Evolutionary conservation across 2,888 invertebrate species (phyloP).

Genomic region (Drosophila melanocephala): DNA sequence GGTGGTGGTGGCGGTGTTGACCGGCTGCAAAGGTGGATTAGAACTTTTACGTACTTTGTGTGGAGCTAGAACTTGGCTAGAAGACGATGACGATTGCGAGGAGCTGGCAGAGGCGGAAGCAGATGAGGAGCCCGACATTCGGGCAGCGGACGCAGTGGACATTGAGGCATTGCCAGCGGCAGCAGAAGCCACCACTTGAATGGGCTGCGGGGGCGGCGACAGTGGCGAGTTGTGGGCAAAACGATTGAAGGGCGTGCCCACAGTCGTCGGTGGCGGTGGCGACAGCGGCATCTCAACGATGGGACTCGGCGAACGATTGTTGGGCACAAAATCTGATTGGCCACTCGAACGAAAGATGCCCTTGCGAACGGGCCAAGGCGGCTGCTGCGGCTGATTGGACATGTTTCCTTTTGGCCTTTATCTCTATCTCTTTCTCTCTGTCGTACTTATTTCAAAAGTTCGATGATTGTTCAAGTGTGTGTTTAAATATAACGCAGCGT

Average conservation of each 20-base stretch:
- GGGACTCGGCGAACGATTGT: conserved; percentile 84
- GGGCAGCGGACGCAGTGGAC: conserved; percentile 58
- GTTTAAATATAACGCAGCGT: conserved; percentile 24
- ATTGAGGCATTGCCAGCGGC: conserved; percentile 41
- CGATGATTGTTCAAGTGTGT: conserved; percentile 23
- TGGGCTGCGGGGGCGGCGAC: conserved; percentile 82
- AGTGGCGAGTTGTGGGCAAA: conserved; percentile 69
- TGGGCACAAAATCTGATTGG: conserved; percentile 84
- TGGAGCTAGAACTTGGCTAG: conserved; percentile 74
- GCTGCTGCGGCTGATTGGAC: conserved; percentile 86
- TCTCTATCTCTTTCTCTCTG: background rate
- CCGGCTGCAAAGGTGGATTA: conserved; percentile 77
- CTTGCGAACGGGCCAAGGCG: conserved; percentile 91
- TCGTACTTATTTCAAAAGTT: conserved; percentile 32
- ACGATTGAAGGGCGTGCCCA: conserved; percentile 62
- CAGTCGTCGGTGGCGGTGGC: conserved; percentile 83
- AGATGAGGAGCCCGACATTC: conserved; percentile 58
- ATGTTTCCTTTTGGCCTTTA: conserved; percentile 40
- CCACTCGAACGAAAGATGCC: conserved; percentile 86
- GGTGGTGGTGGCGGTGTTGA: conserved; percentile 54
- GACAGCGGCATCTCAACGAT: conserved; percentile 86
- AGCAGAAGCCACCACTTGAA: conserved; percentile 69
- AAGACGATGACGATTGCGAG: conserved; percentile 69
- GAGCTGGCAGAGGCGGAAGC: conserved; percentile 55
- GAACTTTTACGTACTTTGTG: conserved; percentile 83